These are phyloP conservation scores for Patella caerulea DNA, from an alignment of 2,888 invertebrate genomes.

Conservation along the genomic window DNA sequence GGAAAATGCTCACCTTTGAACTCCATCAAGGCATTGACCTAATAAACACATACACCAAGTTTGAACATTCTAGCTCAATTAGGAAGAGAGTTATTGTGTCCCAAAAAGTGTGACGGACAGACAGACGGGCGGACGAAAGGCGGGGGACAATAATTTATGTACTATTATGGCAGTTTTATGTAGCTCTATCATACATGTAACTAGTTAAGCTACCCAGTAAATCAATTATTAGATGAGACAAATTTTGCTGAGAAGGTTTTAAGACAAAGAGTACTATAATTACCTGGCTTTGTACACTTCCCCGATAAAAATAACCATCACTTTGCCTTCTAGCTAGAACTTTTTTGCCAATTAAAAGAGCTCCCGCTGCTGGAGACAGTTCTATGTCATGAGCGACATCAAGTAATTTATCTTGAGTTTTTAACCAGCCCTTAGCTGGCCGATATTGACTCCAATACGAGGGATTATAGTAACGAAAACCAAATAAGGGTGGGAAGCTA, in stretches of 20 bases:
- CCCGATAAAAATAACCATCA: slow-evolving; percentile 70
- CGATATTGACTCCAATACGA: slow-evolving; percentile 61
- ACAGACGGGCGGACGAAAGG: no score
- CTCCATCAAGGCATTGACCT: no score
- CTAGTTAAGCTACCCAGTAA: no score
- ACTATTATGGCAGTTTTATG: no score
- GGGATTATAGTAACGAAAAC: slow-evolving; percentile 52
- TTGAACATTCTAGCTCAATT: no score
- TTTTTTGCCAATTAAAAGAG: slow-evolving; percentile 63
- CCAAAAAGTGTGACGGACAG: no score
- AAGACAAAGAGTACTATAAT: slow-evolving; percentile 23
- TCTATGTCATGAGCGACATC: slow-evolving; percentile 38
- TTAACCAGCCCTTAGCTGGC: slow-evolving; percentile 58
- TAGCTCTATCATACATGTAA: no score
- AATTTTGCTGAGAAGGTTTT: background rate
- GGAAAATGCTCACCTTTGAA: no score
- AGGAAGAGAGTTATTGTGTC: no score
- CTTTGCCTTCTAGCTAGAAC: slow-evolving; percentile 66
- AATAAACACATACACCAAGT: no score
- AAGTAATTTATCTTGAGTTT: slow-evolving; percentile 54
- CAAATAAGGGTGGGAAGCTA: slow-evolving; percentile 41
- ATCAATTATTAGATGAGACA: slow-evolving; percentile 2
- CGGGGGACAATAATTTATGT: no score
- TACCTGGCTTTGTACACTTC: slow-evolving; percentile 69
- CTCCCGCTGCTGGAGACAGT: slow-evolving; percentile 65